Base-by-base conservation (phyloP, 2,797 vertebrate species). In the Vultur gryphus region DNA sequence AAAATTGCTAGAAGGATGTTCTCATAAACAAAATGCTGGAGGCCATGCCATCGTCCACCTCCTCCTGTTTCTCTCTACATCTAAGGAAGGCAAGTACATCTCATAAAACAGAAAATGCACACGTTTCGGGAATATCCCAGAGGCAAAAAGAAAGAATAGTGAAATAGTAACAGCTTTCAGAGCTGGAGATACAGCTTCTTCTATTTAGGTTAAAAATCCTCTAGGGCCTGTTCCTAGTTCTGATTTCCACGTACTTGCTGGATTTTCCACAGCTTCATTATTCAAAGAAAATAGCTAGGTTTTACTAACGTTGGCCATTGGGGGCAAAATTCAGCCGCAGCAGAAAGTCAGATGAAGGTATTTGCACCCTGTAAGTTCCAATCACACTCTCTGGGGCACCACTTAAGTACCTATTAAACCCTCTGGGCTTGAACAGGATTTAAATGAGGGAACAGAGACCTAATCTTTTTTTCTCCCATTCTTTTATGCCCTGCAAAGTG, bases 121-220 rank as follows among this genome's bases (percentile, higher is more conserved):
- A 71, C 91, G 13, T 96, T 93, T 92, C 18, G 3, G 92, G 94
- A 97, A 95, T 97, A 95, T 94, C 97, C 97, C 95, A 97, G 95
- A 96, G 97, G 97, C 96, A 95, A 95, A 96, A 94, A 93, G 80
- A 91, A 92, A 95, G 80, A 89, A 91, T 8, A 92, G 95, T 46
- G 87, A 85, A 94, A 77, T 46, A 79, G 72, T 59, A 97, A 89
- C 92, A 91, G 82, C 90, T 92, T 97, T 96, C 93, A 95, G 83
- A 93, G 87, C 72, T 49, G 41, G 91, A 65, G 90, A 92, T 92
- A 96, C 79, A 88, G 95, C 72, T 91, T 83, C 70, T 79, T 90
- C 94, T 96, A 94, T 97, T 97, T 96, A 95, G 95, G 95, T 95
- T 97, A 96, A 95, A 96, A 97, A 97, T 95, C 87, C 96, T 97